phyloP scores from a whole-genome alignment of 64 coral and sea anemone species.

The Stichodactyla helianthus region DNA sequence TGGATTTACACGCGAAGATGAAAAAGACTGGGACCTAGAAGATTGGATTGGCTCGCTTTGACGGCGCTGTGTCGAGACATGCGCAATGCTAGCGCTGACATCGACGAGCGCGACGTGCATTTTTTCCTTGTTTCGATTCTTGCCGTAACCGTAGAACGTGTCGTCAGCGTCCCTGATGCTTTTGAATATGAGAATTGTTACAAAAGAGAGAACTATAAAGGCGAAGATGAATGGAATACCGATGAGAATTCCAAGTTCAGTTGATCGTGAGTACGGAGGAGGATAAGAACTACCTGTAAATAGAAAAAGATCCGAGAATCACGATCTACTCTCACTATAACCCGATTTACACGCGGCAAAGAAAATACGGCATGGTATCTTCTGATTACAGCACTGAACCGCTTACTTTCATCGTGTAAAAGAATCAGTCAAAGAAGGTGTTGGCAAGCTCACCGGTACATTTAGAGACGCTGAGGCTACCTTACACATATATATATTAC shows the following conservation, averaged over 20 bases:
- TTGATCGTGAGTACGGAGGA: slow-evolving; percentile 48
- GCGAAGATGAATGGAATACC: slow-evolving; percentile 76
- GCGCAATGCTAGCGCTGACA: slow-evolving; percentile 71
- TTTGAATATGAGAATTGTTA: slow-evolving; percentile 54
- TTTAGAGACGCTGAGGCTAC: too few species aligned
- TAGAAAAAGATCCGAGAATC: neutral
- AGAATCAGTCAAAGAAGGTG: too few species aligned
- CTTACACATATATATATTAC: too few species aligned
- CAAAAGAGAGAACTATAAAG: slow-evolving; percentile 58
- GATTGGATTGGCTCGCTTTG: slow-evolving; percentile 23
- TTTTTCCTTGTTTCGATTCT: slow-evolving; percentile 63
- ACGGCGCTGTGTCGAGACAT: slow-evolving; percentile 49
- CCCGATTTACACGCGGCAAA: too few species aligned
- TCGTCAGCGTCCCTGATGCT: slow-evolving; percentile 76
- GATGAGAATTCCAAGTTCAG: slow-evolving; percentile 68
- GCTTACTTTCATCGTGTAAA: too few species aligned
- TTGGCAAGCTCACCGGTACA: too few species aligned
- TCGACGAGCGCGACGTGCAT: slow-evolving; percentile 59
- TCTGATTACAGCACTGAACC: too few species aligned
- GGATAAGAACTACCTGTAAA: slow-evolving; percentile 22
- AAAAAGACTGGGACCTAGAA: slow-evolving; percentile 16
- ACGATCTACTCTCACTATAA: too few species aligned
- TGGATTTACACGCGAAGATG: slow-evolving; percentile 24
- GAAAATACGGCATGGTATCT: too few species aligned
- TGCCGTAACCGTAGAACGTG: slow-evolving; percentile 73